phyloP scores from a whole-genome alignment of 2,113 vertebrate genomes.

The human region GRCh38 chr7:74340501-74341000 shows the following conservation, averaged over 20 bases:
- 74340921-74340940: background rate
- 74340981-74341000: background rate
- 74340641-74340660: background rate
- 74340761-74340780: too few relatives aligned
- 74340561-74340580: background rate
- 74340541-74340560: background rate
- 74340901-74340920: background rate
- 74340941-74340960: background rate
- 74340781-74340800: background rate
- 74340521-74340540: background rate
- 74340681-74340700: background rate
- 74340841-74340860: background rate
- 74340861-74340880: background rate
- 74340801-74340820: background rate
- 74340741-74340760: background rate
- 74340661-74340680: fast-evolving
- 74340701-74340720: background rate
- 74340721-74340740: background rate
- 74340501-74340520: background rate
- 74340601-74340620: background rate
- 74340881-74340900: background rate
- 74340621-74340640: background rate
- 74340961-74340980: background rate
- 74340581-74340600: background rate
- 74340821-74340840: background rate